phyloP scores from a whole-genome alignment of 2,797 vertebrate genomes.

The Micrastur ruficollis region DNA sequence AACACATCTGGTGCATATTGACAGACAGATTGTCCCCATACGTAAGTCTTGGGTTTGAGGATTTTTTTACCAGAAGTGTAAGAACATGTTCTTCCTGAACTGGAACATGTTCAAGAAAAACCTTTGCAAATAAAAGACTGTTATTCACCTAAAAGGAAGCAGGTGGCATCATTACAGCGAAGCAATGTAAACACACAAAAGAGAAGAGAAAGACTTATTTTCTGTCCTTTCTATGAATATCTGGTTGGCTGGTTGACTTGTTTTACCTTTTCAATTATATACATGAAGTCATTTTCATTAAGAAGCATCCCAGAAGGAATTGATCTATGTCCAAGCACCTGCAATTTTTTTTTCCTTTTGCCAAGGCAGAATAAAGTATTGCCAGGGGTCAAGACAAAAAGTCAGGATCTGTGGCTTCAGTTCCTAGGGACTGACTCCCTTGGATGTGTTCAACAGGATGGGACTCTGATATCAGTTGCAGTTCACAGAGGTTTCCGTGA shows the following conservation, averaged over 20 bases:
- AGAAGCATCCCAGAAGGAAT: not conserved
- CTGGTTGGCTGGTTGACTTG: not conserved
- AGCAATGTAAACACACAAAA: not conserved
- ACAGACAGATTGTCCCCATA: constrained; percentile 42
- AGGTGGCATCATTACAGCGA: not conserved
- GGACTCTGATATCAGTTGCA: not conserved
- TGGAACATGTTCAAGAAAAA: not conserved
- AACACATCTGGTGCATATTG: constrained; percentile 42
- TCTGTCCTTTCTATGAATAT: not conserved
- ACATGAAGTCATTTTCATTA: not conserved
- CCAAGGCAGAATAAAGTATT: not conserved
- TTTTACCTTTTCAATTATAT: not conserved
- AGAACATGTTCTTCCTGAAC: constrained; percentile 33
- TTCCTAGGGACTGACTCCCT: not conserved
- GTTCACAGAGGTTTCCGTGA: not conserved
- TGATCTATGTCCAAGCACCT: not conserved
- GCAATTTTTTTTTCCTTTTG: not conserved
- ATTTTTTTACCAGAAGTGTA: not conserved
- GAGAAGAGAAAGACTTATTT: not conserved
- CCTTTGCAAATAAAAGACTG: not conserved
- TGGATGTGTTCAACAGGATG: not conserved
- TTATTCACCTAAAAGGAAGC: constrained; percentile 10
- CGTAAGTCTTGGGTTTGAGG: not conserved
- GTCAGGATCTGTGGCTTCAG: not conserved
- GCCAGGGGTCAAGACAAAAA: not conserved